Percentiles rank a stretch among this genome's conserved stretches.
These are phyloP conservation scores for Orchesella flavescens DNA, from an alignment of 2,888 invertebrate genomes.

Conservation along the genomic window DNA sequence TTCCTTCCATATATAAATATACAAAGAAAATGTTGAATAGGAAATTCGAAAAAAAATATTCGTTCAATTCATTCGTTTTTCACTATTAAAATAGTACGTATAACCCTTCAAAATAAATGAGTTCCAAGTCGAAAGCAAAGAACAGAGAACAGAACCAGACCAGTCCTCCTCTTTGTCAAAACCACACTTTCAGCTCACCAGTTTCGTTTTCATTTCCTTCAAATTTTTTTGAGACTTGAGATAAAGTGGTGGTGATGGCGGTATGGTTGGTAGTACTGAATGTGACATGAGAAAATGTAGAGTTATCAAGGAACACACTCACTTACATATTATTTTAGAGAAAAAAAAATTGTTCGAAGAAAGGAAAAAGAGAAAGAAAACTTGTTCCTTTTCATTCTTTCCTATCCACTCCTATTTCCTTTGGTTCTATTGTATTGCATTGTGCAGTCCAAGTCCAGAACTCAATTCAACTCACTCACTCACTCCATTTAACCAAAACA, in stretches of 20 bases:
- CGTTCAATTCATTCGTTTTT: background rate
- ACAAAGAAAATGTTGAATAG: too few relatives aligned
- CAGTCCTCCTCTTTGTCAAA: slow-evolving; percentile 19
- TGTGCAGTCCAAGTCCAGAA: too few relatives aligned
- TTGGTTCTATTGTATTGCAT: background rate
- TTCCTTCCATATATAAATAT: too few relatives aligned
- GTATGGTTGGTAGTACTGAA: background rate
- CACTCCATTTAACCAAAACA: background rate
- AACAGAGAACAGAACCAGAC: too few relatives aligned
- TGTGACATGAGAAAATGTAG: background rate
- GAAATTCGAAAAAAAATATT: background rate
- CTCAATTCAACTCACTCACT: background rate
- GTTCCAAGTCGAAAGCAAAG: background rate
- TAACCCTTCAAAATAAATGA: background rate
- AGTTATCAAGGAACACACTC: too few relatives aligned
- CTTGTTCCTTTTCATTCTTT: background rate
- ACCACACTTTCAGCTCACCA: background rate
- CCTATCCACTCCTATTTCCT: background rate
- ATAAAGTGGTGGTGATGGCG: background rate
- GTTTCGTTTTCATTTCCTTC: background rate
- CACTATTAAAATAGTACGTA: background rate
- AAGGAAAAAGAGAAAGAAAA: too few relatives aligned
- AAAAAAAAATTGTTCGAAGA: too few relatives aligned
- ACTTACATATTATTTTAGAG: too few relatives aligned
- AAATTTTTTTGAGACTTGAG: too few relatives aligned